Base-by-base conservation (phyloP, 1,140 invertebrate genomes). In the Sycobia sp. region DNA sequence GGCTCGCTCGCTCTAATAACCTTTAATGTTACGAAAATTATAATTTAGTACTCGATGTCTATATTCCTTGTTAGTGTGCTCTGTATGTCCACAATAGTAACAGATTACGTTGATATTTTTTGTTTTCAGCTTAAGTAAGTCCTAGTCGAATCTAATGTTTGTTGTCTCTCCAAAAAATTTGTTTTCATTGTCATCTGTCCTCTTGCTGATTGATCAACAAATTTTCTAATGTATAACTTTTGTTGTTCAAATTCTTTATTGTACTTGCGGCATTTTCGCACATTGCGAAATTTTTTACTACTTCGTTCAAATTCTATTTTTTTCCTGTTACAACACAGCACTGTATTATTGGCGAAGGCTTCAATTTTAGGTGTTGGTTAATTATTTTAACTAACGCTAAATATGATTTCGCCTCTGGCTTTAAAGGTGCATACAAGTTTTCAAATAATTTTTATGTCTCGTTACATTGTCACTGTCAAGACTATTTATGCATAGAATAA, bases 211-310 rank as follows among this genome's bases (percentile, higher is more conserved):
- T 29, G 8, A 51, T 51, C 3, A 29, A 10, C 7, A 34, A 51
- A 18, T 18, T 51, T 0, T 51, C 49, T 16, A 8, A 4, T 7
- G n/a, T 51, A 11, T 51, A 18, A 16, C 14, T 51, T 34, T 34
- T 51, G 1, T 20, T 18, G 8, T 10, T 34, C 13, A 51, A 16
- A 8, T 2, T n/a, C 20, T 34, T 1, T 18, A 13, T 9, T 20
- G 49, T 29, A 36, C 11, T 27, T 32, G 50, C 5, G 3, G 47
- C 55, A 29, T 65, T 65, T 58, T 46, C 11, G 66, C 62, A 23
- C n/a, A 50, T 60, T 9, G 49, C 60, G 25, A 67, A 67, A 9
- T 67, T 60, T 18, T 54, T 18, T 3, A 67, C 44, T 2, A 25
- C 34, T 29, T 67, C 65, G 7, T 14, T 14, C 1, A 1, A 9